Percentiles rank a stretch among this genome's conserved stretches.
Evolutionary conservation across 2,113 vertebrate genomes (phyloP).

Genomic region (Ciconia maguari): DNA sequence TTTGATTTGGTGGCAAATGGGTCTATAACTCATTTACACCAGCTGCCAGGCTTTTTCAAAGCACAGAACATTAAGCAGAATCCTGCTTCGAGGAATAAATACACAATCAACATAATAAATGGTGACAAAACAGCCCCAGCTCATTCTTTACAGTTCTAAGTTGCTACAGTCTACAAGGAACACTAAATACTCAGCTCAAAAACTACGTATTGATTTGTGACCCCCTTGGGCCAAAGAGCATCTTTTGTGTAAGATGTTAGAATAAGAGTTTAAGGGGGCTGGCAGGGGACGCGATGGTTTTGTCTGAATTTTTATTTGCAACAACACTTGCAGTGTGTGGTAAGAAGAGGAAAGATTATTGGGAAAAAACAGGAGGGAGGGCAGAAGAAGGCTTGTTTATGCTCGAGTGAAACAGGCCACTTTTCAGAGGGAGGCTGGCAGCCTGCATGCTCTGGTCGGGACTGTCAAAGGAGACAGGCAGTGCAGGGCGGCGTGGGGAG

Average conservation of each 20-base stretch:
- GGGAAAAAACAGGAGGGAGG: not conserved
- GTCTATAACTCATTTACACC: slow-evolving; percentile 78
- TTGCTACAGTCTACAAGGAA: not conserved
- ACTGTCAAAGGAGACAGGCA: not conserved
- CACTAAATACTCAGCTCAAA: not conserved
- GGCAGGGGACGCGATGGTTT: not conserved
- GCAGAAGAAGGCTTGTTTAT: not conserved
- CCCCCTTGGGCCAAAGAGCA: not conserved
- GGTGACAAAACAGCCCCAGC: slow-evolving; percentile 30
- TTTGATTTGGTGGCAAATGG: slow-evolving; percentile 73
- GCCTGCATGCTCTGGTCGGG: fast-evolving
- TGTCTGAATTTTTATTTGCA: not conserved
- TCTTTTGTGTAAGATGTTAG: not conserved
- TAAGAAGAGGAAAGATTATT: not conserved
- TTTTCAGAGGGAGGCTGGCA: fast-evolving
- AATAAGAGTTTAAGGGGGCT: not conserved
- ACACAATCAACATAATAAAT: slow-evolving; percentile 66
- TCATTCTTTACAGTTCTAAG: slow-evolving; percentile 35
- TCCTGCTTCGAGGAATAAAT: slow-evolving; percentile 53
- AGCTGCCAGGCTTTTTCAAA: slow-evolving; percentile 61
- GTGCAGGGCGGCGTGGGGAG: not conserved
- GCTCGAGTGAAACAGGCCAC: not conserved
- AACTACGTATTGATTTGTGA: slow-evolving; percentile 7
- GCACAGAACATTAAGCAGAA: slow-evolving; percentile 55
- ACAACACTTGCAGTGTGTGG: not conserved